Base-by-base conservation (phyloP, 2,888 invertebrate species). In the Eumerus sabulonum region DNA sequence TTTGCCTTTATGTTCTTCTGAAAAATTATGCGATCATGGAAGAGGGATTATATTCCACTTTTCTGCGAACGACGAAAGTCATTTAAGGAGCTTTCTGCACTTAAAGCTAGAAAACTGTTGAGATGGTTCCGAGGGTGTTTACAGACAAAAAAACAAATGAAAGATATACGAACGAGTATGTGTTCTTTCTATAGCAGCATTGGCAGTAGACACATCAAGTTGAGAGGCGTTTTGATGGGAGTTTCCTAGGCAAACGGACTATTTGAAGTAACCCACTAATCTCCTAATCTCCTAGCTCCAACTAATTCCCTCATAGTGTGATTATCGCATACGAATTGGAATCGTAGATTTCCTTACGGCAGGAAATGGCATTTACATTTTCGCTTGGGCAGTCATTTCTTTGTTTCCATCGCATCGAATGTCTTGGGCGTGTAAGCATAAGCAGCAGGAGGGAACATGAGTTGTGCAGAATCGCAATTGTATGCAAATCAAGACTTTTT, bases 301-400 rank as follows among this genome's bases (percentile, higher is more conserved):
- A 27, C 27, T 7, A 27, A 27, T 7, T 4, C 27, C 7, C 27
- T 27, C 27, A 27, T 7, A 27, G 7, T 27, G 14, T 14, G 76
- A 59, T 64, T 71, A 76, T 71, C 64, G 60, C 71, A 70, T 63
- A 63, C 51, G 48, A 64, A 76, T 42, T 53, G 59, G 59, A 67
- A 76, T 76, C 64, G 63, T 57, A 27, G 48, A 76, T 76, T 70
- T 57, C 71, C 64, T 19, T 36, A 44, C 56, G 71, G 71, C 71
- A 76, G 48, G 66, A 56, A 66, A 76, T 71, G 54, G 66, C 59
- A 76, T 76, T 76, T 71, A 66, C 64, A 64, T 64, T 71, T 27
- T 27, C 7, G 27, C 7, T 27, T 27, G 3, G 27, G 3, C 27
- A 27, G 7, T 27, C 3, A 27, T 27, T 27, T 27, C 27, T 7